Evolutionary conservation across 2,113 vertebrate genomes (phyloP).

Genomic region (Saccopteryx leptura): DNA sequence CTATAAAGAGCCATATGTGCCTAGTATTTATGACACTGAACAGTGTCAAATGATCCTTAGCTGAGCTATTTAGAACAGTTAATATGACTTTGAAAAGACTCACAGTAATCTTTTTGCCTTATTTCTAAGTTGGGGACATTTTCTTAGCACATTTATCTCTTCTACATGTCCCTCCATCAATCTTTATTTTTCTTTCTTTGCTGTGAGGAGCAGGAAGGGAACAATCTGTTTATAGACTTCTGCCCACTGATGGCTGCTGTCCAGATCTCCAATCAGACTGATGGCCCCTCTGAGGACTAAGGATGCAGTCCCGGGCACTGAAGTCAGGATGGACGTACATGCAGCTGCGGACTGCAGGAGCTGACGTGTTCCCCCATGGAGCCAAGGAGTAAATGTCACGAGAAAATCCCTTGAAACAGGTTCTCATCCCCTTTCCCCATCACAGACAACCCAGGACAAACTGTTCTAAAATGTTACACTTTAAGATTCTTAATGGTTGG

Average conservation of each 20-base stretch:
- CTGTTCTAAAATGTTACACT: background rate
- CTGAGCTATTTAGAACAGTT: background rate
- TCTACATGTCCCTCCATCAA: background rate
- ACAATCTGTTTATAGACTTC: conserved; percentile 59
- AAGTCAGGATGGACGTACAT: background rate
- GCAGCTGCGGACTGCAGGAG: background rate
- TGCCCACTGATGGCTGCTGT: conserved; percentile 58
- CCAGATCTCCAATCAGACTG: background rate
- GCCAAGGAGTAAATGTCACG: conserved; percentile 63
- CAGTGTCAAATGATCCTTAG: background rate
- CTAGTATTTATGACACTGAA: too few species aligned
- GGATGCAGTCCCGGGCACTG: background rate
- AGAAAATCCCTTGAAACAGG: conserved; percentile 43
- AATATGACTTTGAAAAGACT: background rate
- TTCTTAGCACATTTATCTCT: background rate
- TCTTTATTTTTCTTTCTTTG: conserved; percentile 48
- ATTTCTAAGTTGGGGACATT: background rate
- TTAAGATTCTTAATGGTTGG: background rate
- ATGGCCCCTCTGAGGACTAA: conserved; percentile 61
- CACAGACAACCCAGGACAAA: background rate
- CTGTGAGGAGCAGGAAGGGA: conserved; percentile 1
- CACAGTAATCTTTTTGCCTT: background rate
- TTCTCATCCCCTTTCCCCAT: conserved; percentile 48
- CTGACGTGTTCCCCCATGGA: background rate
- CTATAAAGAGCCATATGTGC: background rate